phyloP scores from a whole-genome alignment of 2,797 vertebrate species.

The Anabacerthia variegaticeps region DNA sequence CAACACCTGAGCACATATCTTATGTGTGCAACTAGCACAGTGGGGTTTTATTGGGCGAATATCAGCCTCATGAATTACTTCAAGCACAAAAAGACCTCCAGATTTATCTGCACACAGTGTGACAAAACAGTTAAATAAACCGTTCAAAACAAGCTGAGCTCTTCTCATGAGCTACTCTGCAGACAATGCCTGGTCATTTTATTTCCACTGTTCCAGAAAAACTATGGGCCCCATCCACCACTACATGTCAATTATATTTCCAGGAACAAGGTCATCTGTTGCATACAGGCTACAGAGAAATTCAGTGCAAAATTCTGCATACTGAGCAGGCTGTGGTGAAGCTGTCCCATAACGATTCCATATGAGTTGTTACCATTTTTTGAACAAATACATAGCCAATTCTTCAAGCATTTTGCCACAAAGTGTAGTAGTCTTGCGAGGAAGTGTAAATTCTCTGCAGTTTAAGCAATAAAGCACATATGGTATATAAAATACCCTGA shows the following conservation, averaged over 20 bases:
- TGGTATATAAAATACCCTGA: background rate
- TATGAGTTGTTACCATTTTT: background rate
- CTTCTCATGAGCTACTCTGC: background rate
- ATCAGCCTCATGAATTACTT: background rate
- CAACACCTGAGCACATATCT: rapidly evolving
- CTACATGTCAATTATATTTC: background rate
- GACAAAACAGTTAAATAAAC: background rate
- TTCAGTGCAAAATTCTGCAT: background rate
- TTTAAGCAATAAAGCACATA: constrained; percentile 38
- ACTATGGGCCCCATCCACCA: background rate
- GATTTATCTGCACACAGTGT: background rate
- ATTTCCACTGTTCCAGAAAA: background rate
- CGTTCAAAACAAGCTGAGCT: background rate
- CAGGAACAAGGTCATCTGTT: background rate
- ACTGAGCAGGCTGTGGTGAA: background rate
- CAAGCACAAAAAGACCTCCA: rapidly evolving
- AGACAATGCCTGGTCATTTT: background rate
- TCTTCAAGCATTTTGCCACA: background rate
- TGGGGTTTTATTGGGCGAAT: background rate
- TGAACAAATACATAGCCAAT: background rate
- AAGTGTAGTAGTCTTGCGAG: background rate
- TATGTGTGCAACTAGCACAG: rapidly evolving
- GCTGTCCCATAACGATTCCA: background rate
- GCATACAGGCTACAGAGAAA: background rate
- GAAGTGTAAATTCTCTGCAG: background rate